phyloP scores from a whole-genome alignment of 2,113 vertebrate genomes.

The Marmota flaviventris region DNA sequence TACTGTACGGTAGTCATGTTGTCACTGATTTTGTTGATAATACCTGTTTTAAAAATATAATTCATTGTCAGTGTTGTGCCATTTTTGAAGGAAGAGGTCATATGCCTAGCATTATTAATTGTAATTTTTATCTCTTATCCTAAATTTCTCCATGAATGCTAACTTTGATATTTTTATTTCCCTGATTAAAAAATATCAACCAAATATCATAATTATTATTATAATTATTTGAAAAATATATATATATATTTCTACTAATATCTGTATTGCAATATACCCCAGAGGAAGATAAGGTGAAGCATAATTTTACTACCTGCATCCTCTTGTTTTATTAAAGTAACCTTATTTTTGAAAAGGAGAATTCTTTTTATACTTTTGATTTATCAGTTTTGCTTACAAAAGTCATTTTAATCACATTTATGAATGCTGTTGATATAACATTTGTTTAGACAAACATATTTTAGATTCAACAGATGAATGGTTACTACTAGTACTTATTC shows the following conservation, averaged over 20 bases:
- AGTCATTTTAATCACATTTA: neutral
- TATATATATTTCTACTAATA: neutral
- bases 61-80: neutral
- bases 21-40: neutral
- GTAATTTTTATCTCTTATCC: slow-evolving; percentile 9
- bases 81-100: neutral
- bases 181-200: neutral
- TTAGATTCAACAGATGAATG: neutral
- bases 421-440: neutral
- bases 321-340: neutral
- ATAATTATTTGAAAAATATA: slow-evolving; percentile 1
- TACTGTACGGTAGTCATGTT: neutral
- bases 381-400: slow-evolving; percentile 23
- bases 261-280: neutral
- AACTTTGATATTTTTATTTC: neutral
- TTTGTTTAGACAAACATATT: neutral
- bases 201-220: neutral
- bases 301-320: neutral
- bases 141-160: neutral
- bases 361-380: neutral
- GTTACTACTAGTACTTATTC: neutral
- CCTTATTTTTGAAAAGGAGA: neutral
- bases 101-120: neutral
- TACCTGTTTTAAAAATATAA: neutral
- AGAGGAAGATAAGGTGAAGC: neutral